These are phyloP conservation scores for Coranthus polyacanthus DNA, from an alignment of 2,797 vertebrate species.

Conservation along the genomic window DNA sequence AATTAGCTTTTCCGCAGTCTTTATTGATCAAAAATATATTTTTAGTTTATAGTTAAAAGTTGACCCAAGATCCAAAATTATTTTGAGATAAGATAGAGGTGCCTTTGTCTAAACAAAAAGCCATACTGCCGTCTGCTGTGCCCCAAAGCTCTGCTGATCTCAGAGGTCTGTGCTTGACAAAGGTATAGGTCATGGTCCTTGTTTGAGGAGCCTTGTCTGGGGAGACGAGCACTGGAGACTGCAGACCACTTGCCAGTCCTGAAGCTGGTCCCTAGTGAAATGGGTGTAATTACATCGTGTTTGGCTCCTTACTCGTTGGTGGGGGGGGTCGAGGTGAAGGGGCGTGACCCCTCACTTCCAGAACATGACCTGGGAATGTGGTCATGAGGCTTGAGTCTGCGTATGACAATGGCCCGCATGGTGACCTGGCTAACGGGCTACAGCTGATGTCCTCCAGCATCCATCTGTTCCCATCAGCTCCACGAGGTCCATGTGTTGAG, in stretches of 20 bases:
- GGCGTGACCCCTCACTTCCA: slow-evolving; percentile 75
- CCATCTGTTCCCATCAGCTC: slow-evolving; percentile 71
- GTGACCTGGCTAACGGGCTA: slow-evolving; percentile 73
- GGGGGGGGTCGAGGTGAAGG: slow-evolving; percentile 68
- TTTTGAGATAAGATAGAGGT: background rate
- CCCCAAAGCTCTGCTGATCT: slow-evolving; percentile 45
- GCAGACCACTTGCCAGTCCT: slow-evolving; percentile 71
- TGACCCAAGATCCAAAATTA: background rate
- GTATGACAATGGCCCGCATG: slow-evolving; percentile 67
- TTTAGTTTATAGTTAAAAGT: background rate
- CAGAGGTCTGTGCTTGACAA: slow-evolving; percentile 66
- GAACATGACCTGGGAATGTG: slow-evolving; percentile 80
- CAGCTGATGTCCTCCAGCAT: slow-evolving; percentile 76
- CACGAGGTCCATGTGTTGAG: slow-evolving; percentile 23
- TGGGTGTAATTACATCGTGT: slow-evolving; percentile 83
- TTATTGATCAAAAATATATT: slow-evolving; percentile 15
- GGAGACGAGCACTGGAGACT: slow-evolving; percentile 58
- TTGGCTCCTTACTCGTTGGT: slow-evolving; percentile 67
- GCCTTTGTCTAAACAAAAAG: background rate
- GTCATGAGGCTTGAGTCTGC: slow-evolving; percentile 60
- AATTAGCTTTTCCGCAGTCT: slow-evolving; percentile 16
- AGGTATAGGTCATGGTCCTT: slow-evolving; percentile 59
- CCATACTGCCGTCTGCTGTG: slow-evolving; percentile 7
- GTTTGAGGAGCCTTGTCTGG: slow-evolving; percentile 57
- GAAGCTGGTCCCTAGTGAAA: slow-evolving; percentile 54